Percentiles rank a stretch among this genome's conserved stretches.
These are phyloP conservation scores for Caenorhabditis plicata DNA, from an alignment of 2,888 invertebrate species.

Conservation along the genomic window DNA sequence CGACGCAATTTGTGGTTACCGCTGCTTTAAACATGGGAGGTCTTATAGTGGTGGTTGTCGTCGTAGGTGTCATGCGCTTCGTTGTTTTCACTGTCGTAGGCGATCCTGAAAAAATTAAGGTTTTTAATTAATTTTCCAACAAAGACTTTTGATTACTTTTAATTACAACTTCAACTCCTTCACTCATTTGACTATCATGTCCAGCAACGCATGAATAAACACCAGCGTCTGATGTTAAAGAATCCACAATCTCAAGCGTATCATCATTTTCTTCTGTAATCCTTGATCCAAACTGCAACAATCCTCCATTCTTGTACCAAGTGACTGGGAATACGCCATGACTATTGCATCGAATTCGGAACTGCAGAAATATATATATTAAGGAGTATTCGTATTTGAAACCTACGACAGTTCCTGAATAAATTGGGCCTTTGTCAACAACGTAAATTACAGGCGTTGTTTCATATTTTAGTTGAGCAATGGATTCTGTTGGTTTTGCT, in stretches of 20 bases:
- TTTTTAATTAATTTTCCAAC: background rate
- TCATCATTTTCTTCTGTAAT: slow-evolving; percentile 34
- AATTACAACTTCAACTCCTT: slow-evolving; percentile 26
- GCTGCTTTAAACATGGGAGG: background rate
- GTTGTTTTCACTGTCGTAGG: background rate
- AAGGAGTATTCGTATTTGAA: background rate
- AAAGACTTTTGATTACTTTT: slow-evolving; percentile 3
- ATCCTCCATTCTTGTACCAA: slow-evolving; percentile 49
- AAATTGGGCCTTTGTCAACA: slow-evolving; percentile 15
- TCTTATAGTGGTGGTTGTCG: slow-evolving; percentile 3
- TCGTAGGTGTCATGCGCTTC: background rate
- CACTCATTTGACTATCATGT: slow-evolving; percentile 27
- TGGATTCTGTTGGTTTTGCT: slow-evolving; percentile 6
- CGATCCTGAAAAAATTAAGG: background rate
- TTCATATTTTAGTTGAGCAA: slow-evolving; percentile 12
- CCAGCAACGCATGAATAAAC: slow-evolving; percentile 28
- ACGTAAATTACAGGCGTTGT: slow-evolving; percentile 27
- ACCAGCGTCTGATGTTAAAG: slow-evolving; percentile 19
- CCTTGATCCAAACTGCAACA: slow-evolving; percentile 38
- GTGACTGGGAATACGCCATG: slow-evolving; percentile 35
- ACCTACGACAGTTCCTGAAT: slow-evolving; percentile 20
- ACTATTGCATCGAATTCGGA: slow-evolving; percentile 38
- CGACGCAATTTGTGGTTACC: slow-evolving; percentile 12
- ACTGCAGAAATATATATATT: slow-evolving; percentile 14
- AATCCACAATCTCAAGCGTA: slow-evolving; percentile 23